These are phyloP conservation scores for Sebastes cheni DNA, from an alignment of 2,797 vertebrate species.

Conservation along the genomic window DNA sequence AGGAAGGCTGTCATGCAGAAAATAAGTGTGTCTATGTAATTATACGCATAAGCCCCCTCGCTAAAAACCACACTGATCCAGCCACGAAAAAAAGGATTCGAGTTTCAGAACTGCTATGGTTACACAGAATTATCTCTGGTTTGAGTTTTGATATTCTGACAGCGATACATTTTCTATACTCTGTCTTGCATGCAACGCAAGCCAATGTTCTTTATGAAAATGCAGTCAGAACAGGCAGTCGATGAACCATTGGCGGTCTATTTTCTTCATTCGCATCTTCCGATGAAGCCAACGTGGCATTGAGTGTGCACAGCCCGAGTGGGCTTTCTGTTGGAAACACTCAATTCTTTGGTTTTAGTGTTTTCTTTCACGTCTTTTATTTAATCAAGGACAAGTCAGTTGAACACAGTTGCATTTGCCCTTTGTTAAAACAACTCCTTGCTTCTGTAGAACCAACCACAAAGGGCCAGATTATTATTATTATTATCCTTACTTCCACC, in stretches of 20 bases:
- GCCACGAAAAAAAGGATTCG: conserved; percentile 56
- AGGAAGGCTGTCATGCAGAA: conserved; percentile 79
- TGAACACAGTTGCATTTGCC: neutral
- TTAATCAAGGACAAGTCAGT: conserved; percentile 1
- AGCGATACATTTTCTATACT: conserved; percentile 14
- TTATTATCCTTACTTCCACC: neutral
- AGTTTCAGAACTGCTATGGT: conserved; percentile 55
- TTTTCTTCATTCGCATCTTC: neutral
- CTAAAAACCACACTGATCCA: conserved; percentile 73
- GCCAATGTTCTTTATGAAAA: neutral
- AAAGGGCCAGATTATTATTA: neutral
- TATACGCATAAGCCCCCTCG: conserved; percentile 71
- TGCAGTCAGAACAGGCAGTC: neutral
- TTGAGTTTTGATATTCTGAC: conserved; percentile 50
- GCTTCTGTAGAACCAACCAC: neutral
- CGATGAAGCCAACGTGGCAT: neutral
- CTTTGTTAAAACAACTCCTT: neutral
- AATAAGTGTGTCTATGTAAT: conserved; percentile 83
- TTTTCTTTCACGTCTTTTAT: neutral
- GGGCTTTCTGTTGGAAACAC: conserved; percentile 3
- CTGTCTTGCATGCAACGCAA: neutral
- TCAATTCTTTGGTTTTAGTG: neutral
- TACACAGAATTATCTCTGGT: conserved; percentile 53
- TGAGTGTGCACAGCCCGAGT: neutral
- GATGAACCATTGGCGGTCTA: neutral